Evolutionary conservation across 1,140 invertebrate species (phyloP).

Genomic region (Zaprionus tsacasi): DNA sequence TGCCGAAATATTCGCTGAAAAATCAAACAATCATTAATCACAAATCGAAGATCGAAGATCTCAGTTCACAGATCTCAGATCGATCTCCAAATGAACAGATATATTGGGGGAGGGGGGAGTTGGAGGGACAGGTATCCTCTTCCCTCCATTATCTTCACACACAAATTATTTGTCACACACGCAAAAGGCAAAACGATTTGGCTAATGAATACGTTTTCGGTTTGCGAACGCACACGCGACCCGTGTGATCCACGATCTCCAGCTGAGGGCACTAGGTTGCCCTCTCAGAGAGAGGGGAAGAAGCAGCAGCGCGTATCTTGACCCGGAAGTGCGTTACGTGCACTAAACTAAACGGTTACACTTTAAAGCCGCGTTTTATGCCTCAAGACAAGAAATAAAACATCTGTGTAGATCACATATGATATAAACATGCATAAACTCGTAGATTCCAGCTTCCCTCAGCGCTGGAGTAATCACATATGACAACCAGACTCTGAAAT

Average conservation of each 20-base stretch:
- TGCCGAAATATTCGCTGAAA: slow-evolving; percentile 47
- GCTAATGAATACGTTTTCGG: slow-evolving; percentile 59
- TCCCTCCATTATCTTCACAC: slow-evolving; percentile 8
- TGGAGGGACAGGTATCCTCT: not conserved
- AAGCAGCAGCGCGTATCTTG: slow-evolving; percentile 12
- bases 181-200: slow-evolving; percentile 72
- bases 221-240: slow-evolving; percentile 30
- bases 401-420: not conserved
- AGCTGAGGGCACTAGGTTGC: slow-evolving; percentile 21
- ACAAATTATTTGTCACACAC: slow-evolving; percentile 66
- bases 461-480: not conserved
- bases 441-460: not conserved
- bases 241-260: slow-evolving; percentile 25
- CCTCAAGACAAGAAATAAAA: not conserved
- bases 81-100: not conserved
- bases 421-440: not conserved
- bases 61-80: not conserved
- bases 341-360: slow-evolving; percentile 9
- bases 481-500: not conserved
- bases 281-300: not conserved
- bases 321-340: slow-evolving; percentile 43
- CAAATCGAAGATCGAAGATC: slow-evolving; percentile 21
- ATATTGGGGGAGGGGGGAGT: not conserved
- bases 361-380: not conserved
- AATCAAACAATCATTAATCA: slow-evolving; percentile 76